Conservation (phyloP, 23 tunicate genomes). For the Clavelina lepadiformis region DNA sequence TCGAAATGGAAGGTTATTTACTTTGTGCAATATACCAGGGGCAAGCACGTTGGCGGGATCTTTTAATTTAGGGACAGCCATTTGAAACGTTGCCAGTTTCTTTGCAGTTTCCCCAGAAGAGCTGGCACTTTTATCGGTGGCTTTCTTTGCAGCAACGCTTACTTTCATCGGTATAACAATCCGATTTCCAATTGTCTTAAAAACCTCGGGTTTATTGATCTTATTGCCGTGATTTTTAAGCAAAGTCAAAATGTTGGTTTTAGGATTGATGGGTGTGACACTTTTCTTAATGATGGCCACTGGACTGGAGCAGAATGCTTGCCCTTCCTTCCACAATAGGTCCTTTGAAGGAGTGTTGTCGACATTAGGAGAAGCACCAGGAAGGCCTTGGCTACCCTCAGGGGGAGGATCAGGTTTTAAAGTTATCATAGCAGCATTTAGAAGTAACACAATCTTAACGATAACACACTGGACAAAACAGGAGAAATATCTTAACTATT, state of each 20-base stretch:
- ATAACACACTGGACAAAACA: too few species aligned
- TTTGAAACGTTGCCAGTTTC: conserved; percentile 25
- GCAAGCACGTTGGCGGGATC: not conserved
- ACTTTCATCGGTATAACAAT: conserved; percentile 60
- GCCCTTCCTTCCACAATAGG: too few species aligned
- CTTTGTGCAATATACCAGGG: not conserved
- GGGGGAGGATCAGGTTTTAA: too few species aligned
- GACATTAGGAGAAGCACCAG: too few species aligned
- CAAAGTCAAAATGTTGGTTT: conserved; percentile 7
- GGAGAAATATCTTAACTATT: too few species aligned
- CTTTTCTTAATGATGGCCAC: too few species aligned
- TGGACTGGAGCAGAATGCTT: too few species aligned
- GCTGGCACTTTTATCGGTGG: not conserved
- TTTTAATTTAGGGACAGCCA: conserved; percentile 20
- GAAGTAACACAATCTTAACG: too few species aligned
- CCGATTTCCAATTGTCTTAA: conserved; percentile 60
- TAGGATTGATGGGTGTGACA: conserved; percentile 16
- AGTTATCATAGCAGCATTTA: too few species aligned
- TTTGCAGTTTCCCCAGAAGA: not conserved
- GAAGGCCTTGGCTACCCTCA: too few species aligned
- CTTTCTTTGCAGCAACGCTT: conserved; percentile 7
- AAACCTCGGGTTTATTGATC: conserved; percentile 9
- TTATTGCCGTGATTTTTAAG: not conserved
- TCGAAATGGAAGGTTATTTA: not conserved
- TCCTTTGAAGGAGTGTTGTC: too few species aligned